Evolutionary conservation across 1,140 invertebrate species (phyloP), one percentile per base, ranked within the genome.

Genomic region (Aphidius gifuensis): DNA sequence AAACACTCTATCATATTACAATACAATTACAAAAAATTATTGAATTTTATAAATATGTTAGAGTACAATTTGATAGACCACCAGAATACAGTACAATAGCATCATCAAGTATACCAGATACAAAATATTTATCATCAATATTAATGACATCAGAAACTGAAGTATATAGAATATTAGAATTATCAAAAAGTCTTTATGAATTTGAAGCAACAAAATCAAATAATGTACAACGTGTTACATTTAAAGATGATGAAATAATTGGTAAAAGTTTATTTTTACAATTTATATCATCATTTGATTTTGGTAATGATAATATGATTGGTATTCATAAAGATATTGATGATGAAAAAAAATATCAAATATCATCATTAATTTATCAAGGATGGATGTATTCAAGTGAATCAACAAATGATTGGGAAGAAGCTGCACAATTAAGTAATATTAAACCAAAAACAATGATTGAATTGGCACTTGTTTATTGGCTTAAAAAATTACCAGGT

Each of bases 401-500:
- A 40, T 69, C 75, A 38, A 72, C 79, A 54, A 72, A 74, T 32
- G 77, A 78, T 63, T 83, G 86, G 78, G 80, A 75, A 48, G 72
- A 81, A 44, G 79, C 81, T 66, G 80, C 85, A 6, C 76, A 79
- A 63, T 71, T 79, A 45, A 85, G 85, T 71, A 73, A 79, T 53
- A 83, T 90, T 61, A 71, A 83, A 46, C 80, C 85, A 9, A 77
- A 79, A 58, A 83, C 85, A 63, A 75, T 91, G 11, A 84, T 91
- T 61, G 80, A 85, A 69, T 78, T 90, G 42, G 74, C 86, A n/a
- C 80, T 91, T 39, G 77, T 82, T 49, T 90, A 86, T 76, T 87
- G 90, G 84, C 83, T 87, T 62, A 83, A 85, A 58, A 82, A 80
- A 61, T 73, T 76, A 42, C 70, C 68, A 38, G 69, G 66, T n/a